Base-by-base conservation (phyloP, 2,113 vertebrate species). In the Tenebrosternarchus preto region DNA sequence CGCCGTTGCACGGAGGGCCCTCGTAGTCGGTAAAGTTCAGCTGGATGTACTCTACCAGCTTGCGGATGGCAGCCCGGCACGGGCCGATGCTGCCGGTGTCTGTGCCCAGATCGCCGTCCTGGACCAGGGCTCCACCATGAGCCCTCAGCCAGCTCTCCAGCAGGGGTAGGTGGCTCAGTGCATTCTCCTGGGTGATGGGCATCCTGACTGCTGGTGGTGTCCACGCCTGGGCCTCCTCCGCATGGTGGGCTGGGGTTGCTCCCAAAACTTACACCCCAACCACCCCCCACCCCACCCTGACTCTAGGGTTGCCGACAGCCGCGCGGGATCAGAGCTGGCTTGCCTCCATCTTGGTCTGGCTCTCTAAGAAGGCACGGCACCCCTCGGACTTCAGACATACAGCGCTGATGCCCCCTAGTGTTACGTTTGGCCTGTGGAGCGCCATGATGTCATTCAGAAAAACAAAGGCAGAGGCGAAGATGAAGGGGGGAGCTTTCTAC, bases 111-210 rank as follows among this genome's bases (percentile, higher is more conserved):
- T 78, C 83, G 43, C 77, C 50, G 9, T 83, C 80, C 76, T 81
- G 83, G 25, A 79, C 80, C 79, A 88, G 87, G 82, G 92, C 91
- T 36, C 83, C 83, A 36, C 86, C 76, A 67, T 86, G 89, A 78
- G 82, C 83, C 85, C 90, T 85, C 50, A 95, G 93, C 96, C 96
- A 98, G 82, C 91, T 93, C 89, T 93, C 94, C 83, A 99, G 93
- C 85, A 99, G 93, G 69, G 93, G 83, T 59, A 98, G 95, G 88
- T 96, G 95, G 84, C 94, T 89, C 86, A 88, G 80, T 0, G 96
- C 96, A 83, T 98, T 99, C 91, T 98, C 96, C 89, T 96, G 95
- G 7, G 96, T 98, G 91, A 98, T 96, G 85, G 97, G 97, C 97
- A 99, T 99, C 68, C 88, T 93, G 78, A 88, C 87, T 84, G 59